Evolutionary conservation across 1,140 invertebrate species (phyloP).

Genomic region (Berghia stephanieae): DNA sequence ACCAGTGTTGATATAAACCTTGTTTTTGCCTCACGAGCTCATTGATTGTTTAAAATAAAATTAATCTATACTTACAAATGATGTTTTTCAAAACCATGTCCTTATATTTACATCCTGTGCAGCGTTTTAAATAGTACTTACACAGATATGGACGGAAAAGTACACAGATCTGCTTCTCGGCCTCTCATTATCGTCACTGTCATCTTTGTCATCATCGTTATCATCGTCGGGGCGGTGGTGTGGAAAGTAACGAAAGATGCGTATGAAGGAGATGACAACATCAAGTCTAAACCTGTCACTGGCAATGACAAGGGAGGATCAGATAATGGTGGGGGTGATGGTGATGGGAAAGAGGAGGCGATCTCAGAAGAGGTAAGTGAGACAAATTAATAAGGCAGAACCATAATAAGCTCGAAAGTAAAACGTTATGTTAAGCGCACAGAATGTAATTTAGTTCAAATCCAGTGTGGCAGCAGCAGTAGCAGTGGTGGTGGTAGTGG

Average conservation of each 20-base stretch:
- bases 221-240: conserved; percentile 15
- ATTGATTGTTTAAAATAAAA: neutral
- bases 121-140: neutral
- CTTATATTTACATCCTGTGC: neutral
- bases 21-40: neutral
- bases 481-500: no score
- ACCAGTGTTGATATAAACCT: neutral
- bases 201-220: neutral
- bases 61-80: neutral
- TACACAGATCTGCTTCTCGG: neutral
- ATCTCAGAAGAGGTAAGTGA: no score
- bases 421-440: no score
- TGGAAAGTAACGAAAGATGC: conserved; percentile 28
- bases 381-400: no score
- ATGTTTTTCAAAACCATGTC: neutral
- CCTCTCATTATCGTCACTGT: neutral
- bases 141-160: neutral
- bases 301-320: no score
- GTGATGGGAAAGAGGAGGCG: no score
- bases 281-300: no score
- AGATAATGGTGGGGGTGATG: no score
- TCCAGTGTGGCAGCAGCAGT: no score
- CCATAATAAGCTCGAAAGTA: no score
- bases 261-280: neutral
- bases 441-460: no score